Percentiles rank a stretch among this genome's conserved stretches.
phyloP scores from a whole-genome alignment of 2,797 vertebrate species.

The Acrossocheilus wenchowensis region DNA sequence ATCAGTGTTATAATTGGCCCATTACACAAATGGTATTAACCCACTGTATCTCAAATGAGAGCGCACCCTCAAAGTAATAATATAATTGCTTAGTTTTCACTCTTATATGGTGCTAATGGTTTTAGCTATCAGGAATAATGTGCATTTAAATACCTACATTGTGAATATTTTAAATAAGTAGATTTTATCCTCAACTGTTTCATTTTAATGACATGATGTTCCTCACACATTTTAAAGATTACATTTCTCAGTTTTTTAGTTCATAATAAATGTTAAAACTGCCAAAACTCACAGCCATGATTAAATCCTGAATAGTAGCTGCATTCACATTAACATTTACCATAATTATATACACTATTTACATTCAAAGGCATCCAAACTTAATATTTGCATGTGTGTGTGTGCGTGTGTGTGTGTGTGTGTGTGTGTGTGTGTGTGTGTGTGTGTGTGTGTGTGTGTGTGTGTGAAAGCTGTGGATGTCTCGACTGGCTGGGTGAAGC shows the following conservation, averaged over 20 bases:
- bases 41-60: not conserved
- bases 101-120: not conserved
- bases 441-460: rapidly evolving
- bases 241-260: not conserved
- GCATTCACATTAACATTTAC: not conserved
- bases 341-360: not conserved
- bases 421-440: no score
- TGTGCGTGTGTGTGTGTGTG: not conserved
- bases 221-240: not conserved
- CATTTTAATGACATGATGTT: not conserved
- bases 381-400: not conserved
- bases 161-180: constrained; percentile 11
- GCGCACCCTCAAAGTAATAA: not conserved
- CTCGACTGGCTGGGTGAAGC: not conserved
- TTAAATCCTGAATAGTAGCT: not conserved
- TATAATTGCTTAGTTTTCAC: not conserved
- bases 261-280: not conserved
- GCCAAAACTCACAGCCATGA: not conserved
- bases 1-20: not conserved
- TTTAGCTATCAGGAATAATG: not conserved
- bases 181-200: not conserved
- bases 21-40: not conserved
- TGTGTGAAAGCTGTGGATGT: not conserved
- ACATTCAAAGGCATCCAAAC: not conserved
- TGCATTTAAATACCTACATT: not conserved